A percentile compares a stretch with the other conserved stretches of the same genome.
Conservation (phyloP, 2,888 invertebrate genomes). For the Rugalucina vietnamica region DNA sequence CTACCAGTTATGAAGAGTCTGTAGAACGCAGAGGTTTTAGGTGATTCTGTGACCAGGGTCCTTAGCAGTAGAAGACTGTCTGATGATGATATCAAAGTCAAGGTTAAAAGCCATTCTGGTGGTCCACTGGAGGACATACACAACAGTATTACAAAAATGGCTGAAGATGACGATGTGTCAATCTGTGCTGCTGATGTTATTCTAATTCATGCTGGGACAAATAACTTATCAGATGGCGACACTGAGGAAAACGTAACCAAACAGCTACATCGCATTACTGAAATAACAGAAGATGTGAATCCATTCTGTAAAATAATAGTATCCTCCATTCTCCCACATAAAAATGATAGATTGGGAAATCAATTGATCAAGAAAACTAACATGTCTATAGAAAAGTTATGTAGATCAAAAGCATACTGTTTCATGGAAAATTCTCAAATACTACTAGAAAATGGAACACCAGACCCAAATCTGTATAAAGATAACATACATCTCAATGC, state of each 20-base stretch:
- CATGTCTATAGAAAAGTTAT: not conserved
- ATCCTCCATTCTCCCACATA: not conserved
- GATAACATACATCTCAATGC: constrained; percentile 5
- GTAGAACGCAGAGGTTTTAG: too few species aligned
- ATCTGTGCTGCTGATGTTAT: not conserved
- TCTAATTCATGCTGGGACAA: not conserved
- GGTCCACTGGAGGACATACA: too few species aligned
- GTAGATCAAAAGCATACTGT: not conserved
- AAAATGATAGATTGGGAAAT: not conserved
- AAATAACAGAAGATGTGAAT: not conserved
- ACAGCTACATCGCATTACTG: not conserved
- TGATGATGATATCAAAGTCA: too few species aligned
- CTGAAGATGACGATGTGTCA: not conserved
- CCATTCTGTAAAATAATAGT: not conserved
- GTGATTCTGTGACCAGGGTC: too few species aligned
- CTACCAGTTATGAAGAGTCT: too few species aligned
- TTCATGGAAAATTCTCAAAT: not conserved
- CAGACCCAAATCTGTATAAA: not conserved
- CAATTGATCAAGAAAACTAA: not conserved
- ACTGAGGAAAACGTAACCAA: not conserved
- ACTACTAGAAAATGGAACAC: not conserved
- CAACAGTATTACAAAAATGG: too few species aligned
- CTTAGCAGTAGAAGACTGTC: too few species aligned
- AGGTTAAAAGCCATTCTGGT: too few species aligned
- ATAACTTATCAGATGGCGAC: not conserved